Conservation (phyloP, 1,140 invertebrate genomes). For the Drosophila biarmipes region DNA sequence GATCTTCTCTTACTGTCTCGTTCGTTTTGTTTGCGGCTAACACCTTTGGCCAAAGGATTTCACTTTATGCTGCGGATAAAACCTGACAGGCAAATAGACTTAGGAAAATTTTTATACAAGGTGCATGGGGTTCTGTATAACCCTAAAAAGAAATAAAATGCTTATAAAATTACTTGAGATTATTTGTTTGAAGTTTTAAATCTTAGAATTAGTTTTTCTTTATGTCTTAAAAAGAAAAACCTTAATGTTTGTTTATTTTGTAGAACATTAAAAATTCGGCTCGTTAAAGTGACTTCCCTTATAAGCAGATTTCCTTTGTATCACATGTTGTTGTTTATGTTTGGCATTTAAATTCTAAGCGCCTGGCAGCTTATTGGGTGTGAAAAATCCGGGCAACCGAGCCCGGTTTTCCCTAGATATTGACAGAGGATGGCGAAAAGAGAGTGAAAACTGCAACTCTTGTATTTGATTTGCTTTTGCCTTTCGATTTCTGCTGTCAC, state of each 20-base stretch:
- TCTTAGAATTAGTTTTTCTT: not conserved
- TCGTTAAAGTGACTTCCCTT: not conserved
- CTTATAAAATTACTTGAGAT: not conserved
- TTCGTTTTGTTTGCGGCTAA: constrained; percentile 58
- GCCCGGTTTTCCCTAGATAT: constrained; percentile 10
- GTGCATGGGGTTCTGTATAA: not conserved
- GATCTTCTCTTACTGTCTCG: constrained; percentile 22
- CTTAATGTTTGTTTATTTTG: not conserved
- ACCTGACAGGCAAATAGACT: constrained; percentile 37
- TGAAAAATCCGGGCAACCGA: constrained; percentile 23
- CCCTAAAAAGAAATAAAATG: too few relatives aligned
- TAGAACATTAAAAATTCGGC: constrained; percentile 7
- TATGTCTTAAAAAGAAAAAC: not conserved
- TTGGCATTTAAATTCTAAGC: constrained; percentile 60
- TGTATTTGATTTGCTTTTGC: constrained; percentile 51
- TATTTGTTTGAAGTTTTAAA: too few relatives aligned
- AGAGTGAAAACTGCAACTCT: constrained; percentile 32
- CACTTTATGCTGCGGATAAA: constrained; percentile 59
- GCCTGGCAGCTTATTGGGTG: constrained; percentile 50
- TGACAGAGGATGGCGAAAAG: constrained; percentile 5
- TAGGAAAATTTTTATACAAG: constrained; percentile 20
- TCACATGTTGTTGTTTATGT: constrained; percentile 41
- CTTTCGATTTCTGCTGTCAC: constrained; percentile 47
- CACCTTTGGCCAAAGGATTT: constrained; percentile 72
- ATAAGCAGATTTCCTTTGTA: constrained; percentile 14